Evolutionary conservation across 2,797 vertebrate species (phyloP).

Genomic region (Pelodytes ibericus): DNA sequence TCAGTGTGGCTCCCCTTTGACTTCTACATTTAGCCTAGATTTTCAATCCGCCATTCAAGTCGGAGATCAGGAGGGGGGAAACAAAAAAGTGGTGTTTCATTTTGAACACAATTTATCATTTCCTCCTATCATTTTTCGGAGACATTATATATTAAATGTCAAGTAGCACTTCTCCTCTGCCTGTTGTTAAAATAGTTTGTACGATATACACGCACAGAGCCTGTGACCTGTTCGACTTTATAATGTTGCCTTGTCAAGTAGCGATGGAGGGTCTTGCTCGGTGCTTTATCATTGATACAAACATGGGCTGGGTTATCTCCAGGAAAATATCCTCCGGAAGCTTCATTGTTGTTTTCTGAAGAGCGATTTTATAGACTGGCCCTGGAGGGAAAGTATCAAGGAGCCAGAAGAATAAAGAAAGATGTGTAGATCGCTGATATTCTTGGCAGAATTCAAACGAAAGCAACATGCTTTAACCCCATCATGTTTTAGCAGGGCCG

Average conservation of each 20-base stretch:
- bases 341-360: not conserved
- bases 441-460: too few relatives aligned
- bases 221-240: slow-evolving; percentile 9
- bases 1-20: too few relatives aligned
- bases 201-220: not conserved
- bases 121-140: not conserved
- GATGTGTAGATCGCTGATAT: too few relatives aligned
- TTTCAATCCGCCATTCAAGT: too few relatives aligned
- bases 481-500: too few relatives aligned
- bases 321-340: not conserved
- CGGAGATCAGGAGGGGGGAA: too few relatives aligned
- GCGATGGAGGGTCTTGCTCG: not conserved
- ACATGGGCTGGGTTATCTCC: slow-evolving; percentile 1
- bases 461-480: too few relatives aligned
- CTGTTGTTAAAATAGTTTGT: not conserved
- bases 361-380: not conserved
- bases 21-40: too few relatives aligned
- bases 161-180: not conserved
- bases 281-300: slow-evolving; percentile 12
- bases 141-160: not conserved
- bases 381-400: not conserved
- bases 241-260: slow-evolving; percentile 8
- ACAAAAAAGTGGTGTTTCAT: not conserved
- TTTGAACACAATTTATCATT: not conserved
- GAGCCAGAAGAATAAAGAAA: not conserved